A percentile compares a stretch with the other conserved stretches of the same genome.
Conservation (phyloP, 2,113 vertebrate species). For the Plecotus auritus region DNA sequence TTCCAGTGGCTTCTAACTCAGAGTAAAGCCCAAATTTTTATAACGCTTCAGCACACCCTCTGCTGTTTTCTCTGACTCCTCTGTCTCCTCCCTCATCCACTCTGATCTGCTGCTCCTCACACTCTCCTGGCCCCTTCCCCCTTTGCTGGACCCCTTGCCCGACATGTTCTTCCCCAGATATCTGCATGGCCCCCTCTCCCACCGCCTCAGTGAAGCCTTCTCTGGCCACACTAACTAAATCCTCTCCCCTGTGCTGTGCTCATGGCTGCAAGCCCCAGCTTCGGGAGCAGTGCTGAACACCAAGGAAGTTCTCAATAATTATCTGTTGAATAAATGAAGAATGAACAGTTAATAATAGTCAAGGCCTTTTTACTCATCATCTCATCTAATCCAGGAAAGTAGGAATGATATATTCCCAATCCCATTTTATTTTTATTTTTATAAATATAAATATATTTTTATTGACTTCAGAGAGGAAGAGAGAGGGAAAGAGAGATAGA, state of each 20-base stretch:
- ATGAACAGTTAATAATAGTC: not conserved
- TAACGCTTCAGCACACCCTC: fast-evolving
- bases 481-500: too few relatives aligned
- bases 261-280: not conserved
- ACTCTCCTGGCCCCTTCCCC: not conserved
- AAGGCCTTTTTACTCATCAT: not conserved
- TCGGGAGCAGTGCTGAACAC: not conserved
- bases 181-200: too few relatives aligned
- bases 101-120: not conserved
- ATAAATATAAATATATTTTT: too few relatives aligned
- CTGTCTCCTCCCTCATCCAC: not conserved
- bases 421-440: not conserved
- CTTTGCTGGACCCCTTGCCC: not conserved
- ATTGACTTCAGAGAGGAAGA: too few relatives aligned
- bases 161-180: not conserved
- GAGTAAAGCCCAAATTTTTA: not conserved
- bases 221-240: not conserved
- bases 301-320: not conserved
- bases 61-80: too few relatives aligned
- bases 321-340: not conserved
- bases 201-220: not conserved
- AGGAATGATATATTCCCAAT: not conserved
- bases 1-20: not conserved
- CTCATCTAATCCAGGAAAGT: not conserved
- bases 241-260: not conserved